A percentile compares a stretch with the other conserved stretches of the same genome.
Conservation (phyloP, 1,140 invertebrate species). For the Plodia interpunctella region DNA sequence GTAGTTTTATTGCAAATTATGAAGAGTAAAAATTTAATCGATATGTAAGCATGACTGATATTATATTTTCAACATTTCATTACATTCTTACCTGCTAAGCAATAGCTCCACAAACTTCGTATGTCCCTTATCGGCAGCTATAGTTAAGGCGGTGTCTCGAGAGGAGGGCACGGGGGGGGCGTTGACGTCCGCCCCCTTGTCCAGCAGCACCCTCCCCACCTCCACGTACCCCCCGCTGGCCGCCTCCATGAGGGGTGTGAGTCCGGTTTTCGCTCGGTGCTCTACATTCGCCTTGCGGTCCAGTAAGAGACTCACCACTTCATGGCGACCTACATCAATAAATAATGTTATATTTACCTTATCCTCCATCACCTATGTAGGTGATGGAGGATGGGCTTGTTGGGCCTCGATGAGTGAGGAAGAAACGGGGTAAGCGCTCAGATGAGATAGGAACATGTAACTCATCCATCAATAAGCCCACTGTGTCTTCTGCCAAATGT, state of each 20-base stretch:
- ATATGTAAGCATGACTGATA: too few species aligned
- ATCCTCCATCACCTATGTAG: too few species aligned
- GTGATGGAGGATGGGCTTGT: too few species aligned
- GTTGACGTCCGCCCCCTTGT: constrained; percentile 99
- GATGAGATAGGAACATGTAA: too few species aligned
- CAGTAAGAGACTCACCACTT: constrained; percentile 96
- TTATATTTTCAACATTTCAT: too few species aligned
- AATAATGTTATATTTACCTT: too few species aligned
- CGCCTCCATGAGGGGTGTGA: constrained; percentile 99
- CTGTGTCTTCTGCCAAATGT: too few species aligned
- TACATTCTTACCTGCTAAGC: constrained; percentile 65
- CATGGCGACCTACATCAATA: constrained; percentile 82
- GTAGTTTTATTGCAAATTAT: too few species aligned
- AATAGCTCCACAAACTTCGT: constrained; percentile 96
- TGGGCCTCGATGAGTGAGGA: too few species aligned
- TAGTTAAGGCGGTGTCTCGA: constrained; percentile 98
- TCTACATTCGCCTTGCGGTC: constrained; percentile 99
- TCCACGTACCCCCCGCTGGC: constrained; percentile 99
- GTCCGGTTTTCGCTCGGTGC: constrained; percentile 98
- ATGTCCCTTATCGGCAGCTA: constrained; percentile 99
- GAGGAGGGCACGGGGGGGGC: constrained; percentile 98
- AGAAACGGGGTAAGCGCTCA: too few species aligned
- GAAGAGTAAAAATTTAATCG: too few species aligned
- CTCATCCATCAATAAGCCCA: too few species aligned
- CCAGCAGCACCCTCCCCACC: constrained; percentile 95